These are phyloP conservation scores for Romanogobio albipinnatus DNA, from an alignment of 2,113 vertebrate species.

Conservation along the genomic window DNA sequence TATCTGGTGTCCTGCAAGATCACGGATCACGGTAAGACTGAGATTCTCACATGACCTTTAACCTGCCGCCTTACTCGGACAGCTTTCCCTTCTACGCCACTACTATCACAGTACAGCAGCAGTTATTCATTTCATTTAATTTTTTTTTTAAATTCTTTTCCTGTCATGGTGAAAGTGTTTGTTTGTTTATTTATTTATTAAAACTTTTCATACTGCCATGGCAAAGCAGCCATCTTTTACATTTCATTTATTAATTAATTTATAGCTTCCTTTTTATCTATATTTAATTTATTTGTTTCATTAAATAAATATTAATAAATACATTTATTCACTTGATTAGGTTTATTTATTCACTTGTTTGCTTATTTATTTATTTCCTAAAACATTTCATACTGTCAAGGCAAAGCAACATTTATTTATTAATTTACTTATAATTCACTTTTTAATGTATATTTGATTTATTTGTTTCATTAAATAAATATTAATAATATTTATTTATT, in stretches of 20 bases:
- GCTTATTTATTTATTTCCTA: neutral
- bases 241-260: neutral
- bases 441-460: neutral
- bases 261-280: neutral
- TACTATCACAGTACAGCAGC: neutral
- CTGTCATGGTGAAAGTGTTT: too few species aligned
- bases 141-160: neutral
- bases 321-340: too few species aligned
- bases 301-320: too few species aligned
- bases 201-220: neutral
- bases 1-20: constrained; percentile 99
- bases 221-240: neutral
- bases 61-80: neutral
- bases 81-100: neutral
- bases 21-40: constrained; percentile 92
- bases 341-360: neutral
- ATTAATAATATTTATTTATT: neutral
- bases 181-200: neutral
- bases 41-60: neutral
- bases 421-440: neutral
- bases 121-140: neutral
- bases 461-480: too few species aligned
- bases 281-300: neutral
- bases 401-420: neutral
- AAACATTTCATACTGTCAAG: neutral